Evolutionary conservation across 2,113 vertebrate species (phyloP), one percentile per base, ranked within the genome.

Genomic region (Misgurnus anguillicaudatus): DNA sequence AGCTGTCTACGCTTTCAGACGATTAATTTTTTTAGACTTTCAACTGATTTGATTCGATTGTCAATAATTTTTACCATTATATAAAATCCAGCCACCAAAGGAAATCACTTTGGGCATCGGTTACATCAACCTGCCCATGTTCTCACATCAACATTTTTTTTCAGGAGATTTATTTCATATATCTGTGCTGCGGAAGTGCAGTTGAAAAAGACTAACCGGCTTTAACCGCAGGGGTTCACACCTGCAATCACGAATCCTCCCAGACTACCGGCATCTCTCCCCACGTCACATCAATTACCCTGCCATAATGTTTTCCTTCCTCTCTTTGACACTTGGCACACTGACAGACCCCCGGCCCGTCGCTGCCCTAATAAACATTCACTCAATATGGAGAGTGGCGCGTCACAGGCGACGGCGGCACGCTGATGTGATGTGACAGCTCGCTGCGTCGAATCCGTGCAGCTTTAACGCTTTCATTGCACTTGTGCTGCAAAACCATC

Each of bases 341-440:
- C 55, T 66, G 72, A 80, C 42, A 81, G 64, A 81, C 75, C 76
- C 77, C 53, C 19, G n/a, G 66, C 31, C 17, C 0, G 7, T 21
- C 38, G 58, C 66, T 68, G 64, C 75, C 85, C 80, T 85, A 88
- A 88, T 88, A 85, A 83, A 86, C 77, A 88, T 70, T 89, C 83
- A 84, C 85, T 87, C 84, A 88, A 86, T 89, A 86, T 60, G 78
- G 80, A 77, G 82, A 65, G 83, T 75, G 85, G 88, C 55, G 82
- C 6, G 42, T 55, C 51, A 17, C 14, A 39, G 63, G 66, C 9
- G 51, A 14, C 62, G 71, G 77, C 86, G 4, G 17, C 39, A 6
- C 74, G 65, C 79, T 86, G 86, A 91, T 89, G 81, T 58, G 71
- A 87, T 73, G 83, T 89, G 89, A 90, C 88, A 89, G 88, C 81